Evolutionary conservation across 2,797 vertebrate species (phyloP).

Genomic region (Synanceia verrucosa): DNA sequence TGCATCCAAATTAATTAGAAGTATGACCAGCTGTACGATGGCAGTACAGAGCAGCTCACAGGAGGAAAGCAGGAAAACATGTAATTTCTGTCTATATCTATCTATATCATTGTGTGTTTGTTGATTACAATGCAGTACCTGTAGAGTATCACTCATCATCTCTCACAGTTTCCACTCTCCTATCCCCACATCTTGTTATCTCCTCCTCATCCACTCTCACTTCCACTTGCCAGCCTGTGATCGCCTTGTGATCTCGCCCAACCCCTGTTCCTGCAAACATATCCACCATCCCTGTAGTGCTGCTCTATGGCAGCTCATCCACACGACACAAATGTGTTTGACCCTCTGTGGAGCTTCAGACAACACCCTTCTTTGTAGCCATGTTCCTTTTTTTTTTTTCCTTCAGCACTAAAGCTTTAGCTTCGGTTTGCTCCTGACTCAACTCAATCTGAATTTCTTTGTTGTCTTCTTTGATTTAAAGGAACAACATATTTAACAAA

Average conservation of each 20-base stretch:
- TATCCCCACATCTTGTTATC: not conserved
- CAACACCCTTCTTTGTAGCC: conserved; percentile 29
- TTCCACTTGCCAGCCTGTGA: conserved; percentile 28
- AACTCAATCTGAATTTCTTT: too few relatives aligned
- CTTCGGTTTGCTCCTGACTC: not conserved
- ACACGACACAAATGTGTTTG: conserved; percentile 59
- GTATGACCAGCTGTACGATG: too few relatives aligned
- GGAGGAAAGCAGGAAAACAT: too few relatives aligned
- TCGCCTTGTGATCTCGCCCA: conserved; percentile 46
- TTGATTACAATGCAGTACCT: not conserved
- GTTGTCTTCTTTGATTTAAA: too few relatives aligned
- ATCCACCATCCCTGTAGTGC: conserved; percentile 27
- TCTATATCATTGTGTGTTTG: not conserved
- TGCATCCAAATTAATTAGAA: accelerated
- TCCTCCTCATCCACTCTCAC: conserved; percentile 19
- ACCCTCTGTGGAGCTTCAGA: conserved; percentile 37
- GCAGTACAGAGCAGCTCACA: too few relatives aligned
- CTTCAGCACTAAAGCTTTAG: not conserved
- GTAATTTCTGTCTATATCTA: too few relatives aligned
- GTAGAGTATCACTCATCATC: not conserved
- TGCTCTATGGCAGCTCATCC: conserved; percentile 51
- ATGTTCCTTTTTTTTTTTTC: not conserved
- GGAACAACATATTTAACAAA: not conserved
- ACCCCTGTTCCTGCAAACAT: conserved; percentile 42
- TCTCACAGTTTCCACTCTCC: not conserved